Evolutionary conservation across 2,888 invertebrate genomes (phyloP).

Genomic region (Orthonevra nobilis): DNA sequence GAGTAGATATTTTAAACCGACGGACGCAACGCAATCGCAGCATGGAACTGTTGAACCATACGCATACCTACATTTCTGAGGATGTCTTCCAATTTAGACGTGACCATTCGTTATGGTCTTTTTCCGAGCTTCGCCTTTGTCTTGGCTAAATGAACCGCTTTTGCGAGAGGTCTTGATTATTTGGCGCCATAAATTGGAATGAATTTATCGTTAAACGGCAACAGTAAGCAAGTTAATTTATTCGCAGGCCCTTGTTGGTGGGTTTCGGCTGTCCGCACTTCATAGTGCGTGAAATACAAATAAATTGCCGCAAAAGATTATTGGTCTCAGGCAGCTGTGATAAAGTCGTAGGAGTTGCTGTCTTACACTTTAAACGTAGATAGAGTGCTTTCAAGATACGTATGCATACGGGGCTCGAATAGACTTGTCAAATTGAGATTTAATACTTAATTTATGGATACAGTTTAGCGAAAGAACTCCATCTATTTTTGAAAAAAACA

Average conservation of each 20-base stretch:
- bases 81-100: slow-evolving; percentile 52
- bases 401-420: no score
- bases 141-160: not conserved
- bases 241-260: slow-evolving; percentile 12
- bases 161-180: slow-evolving; percentile 48
- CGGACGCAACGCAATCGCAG: slow-evolving; percentile 41
- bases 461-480: no score
- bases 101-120: slow-evolving; percentile 7
- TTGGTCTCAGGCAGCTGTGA: no score
- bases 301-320: slow-evolving; percentile 52
- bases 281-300: slow-evolving; percentile 41
- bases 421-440: no score
- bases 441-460: no score
- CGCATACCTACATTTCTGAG: slow-evolving; percentile 55
- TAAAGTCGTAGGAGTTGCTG: no score
- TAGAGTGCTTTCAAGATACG: no score
- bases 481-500: no score
- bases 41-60: slow-evolving; percentile 36
- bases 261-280: not conserved
- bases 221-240: slow-evolving; percentile 60
- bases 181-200: slow-evolving; percentile 60
- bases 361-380: no score
- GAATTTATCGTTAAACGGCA: slow-evolving; percentile 63
- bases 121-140: slow-evolving; percentile 21
- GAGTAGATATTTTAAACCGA: slow-evolving; percentile 58